A percentile compares a stretch with the other conserved stretches of the same genome.
These are phyloP conservation scores for Drosophila tripunctata DNA, from an alignment of 2,888 invertebrate species.

Conservation along the genomic window DNA sequence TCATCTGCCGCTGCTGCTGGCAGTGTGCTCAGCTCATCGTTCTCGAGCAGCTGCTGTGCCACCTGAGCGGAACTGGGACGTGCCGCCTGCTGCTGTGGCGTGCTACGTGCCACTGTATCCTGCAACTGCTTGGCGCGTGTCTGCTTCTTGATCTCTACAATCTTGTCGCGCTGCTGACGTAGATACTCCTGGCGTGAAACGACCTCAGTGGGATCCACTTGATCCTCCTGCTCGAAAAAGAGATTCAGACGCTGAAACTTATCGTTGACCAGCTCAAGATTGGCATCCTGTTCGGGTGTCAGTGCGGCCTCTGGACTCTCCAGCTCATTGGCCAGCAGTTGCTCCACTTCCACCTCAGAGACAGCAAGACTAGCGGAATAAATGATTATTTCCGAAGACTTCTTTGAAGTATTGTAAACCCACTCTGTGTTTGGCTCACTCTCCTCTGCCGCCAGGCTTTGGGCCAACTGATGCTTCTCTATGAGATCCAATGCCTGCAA, in stretches of 20 bases:
- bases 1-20: slow-evolving; percentile 39
- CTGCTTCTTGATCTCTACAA: slow-evolving; percentile 94
- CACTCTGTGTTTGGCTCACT: slow-evolving; percentile 57
- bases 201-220: slow-evolving; percentile 87
- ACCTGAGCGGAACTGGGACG: slow-evolving; percentile 91
- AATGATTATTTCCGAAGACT: background rate
- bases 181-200: slow-evolving; percentile 93
- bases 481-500: slow-evolving; percentile 94
- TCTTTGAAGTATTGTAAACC: background rate
- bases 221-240: slow-evolving; percentile 81
- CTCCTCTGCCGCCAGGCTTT: slow-evolving; percentile 27
- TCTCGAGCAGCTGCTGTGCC: slow-evolving; percentile 88
- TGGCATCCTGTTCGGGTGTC: slow-evolving; percentile 75
- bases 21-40: slow-evolving; percentile 61
- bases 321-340: slow-evolving; percentile 78
- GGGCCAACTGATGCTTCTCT: slow-evolving; percentile 89
- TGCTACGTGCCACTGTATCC: slow-evolving; percentile 85
- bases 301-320: slow-evolving; percentile 78
- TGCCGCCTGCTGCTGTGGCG: slow-evolving; percentile 35
- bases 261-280: slow-evolving; percentile 69
- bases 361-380: slow-evolving; percentile 9
- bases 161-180: slow-evolving; percentile 94
- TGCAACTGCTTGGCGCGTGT: slow-evolving; percentile 92
- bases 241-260: slow-evolving; percentile 84
- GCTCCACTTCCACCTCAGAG: slow-evolving; percentile 67